Conservation (phyloP, 2,113 vertebrate genomes). For the Hepsetus odoe region DNA sequence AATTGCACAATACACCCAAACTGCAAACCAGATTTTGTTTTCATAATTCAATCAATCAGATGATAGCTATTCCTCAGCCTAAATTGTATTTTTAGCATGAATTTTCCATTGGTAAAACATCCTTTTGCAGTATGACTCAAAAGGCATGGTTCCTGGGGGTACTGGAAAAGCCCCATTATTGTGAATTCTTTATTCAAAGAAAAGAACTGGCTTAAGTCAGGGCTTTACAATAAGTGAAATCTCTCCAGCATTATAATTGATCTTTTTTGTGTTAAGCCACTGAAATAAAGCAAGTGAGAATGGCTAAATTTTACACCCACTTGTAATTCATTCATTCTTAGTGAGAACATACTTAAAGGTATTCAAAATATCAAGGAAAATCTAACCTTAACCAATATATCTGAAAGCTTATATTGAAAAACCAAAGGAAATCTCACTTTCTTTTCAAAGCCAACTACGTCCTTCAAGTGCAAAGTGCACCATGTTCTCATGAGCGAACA, state of each 20-base stretch:
- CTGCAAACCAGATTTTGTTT: too few relatives aligned
- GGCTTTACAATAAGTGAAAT: background rate
- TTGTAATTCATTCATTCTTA: background rate
- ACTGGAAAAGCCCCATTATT: slow-evolving; percentile 2
- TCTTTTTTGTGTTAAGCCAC: background rate
- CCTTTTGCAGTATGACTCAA: too few relatives aligned
- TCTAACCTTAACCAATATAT: background rate
- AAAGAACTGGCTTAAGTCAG: background rate
- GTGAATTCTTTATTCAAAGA: background rate
- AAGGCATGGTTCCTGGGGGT: too few relatives aligned
- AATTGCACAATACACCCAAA: too few relatives aligned
- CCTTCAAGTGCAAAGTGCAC: slow-evolving; percentile 7
- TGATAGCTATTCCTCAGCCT: too few relatives aligned
- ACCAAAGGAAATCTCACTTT: background rate
- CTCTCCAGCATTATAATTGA: background rate
- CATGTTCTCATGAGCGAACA: slow-evolving; percentile 3
- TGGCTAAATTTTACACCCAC: background rate
- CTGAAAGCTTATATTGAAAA: background rate
- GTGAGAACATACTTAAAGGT: background rate
- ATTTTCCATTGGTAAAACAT: too few relatives aligned
- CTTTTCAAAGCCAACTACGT: background rate
- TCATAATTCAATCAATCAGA: too few relatives aligned
- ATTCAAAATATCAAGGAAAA: background rate
- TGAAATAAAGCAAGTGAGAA: background rate
- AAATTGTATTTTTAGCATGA: too few relatives aligned